phyloP scores from a whole-genome alignment of 2,797 vertebrate species.

The Cyprinella venusta region DNA sequence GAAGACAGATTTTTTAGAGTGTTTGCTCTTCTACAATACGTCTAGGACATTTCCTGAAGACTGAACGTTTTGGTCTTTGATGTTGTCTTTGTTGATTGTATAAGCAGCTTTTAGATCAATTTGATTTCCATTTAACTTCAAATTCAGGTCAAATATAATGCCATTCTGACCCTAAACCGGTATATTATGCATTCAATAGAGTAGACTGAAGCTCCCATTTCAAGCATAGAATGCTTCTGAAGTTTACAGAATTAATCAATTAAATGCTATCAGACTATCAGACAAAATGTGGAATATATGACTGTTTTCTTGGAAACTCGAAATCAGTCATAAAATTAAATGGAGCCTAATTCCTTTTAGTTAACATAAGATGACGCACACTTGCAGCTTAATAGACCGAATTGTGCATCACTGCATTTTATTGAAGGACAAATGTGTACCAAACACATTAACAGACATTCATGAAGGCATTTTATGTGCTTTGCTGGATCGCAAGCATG shows the following conservation, averaged over 20 bases:
- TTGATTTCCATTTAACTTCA: background rate
- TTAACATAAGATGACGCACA: constrained; percentile 47
- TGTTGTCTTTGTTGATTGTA: background rate
- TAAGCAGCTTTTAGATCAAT: background rate
- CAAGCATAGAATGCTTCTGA: background rate
- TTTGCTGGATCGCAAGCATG: constrained; percentile 6
- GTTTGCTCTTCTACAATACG: too few relatives aligned
- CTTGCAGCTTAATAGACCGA: constrained; percentile 7
- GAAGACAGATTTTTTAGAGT: too few relatives aligned
- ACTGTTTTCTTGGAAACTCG: constrained; percentile 15
- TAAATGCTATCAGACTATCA: background rate
- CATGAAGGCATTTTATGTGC: constrained; percentile 53
- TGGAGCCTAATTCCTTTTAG: constrained; percentile 44
- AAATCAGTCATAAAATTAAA: constrained; percentile 56
- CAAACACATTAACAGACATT: constrained; percentile 54
- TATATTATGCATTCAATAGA: background rate
- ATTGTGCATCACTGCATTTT: constrained; percentile 51
- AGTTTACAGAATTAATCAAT: background rate
- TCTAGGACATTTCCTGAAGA: too few relatives aligned
- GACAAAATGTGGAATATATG: constrained; percentile 27
- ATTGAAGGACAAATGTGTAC: constrained; percentile 35
- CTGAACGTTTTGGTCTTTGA: background rate
- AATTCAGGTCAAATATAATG: background rate
- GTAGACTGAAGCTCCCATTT: background rate
- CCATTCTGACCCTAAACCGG: background rate